Conservation (phyloP, 2,888 invertebrate genomes). For the Parelbella ahira region DNA sequence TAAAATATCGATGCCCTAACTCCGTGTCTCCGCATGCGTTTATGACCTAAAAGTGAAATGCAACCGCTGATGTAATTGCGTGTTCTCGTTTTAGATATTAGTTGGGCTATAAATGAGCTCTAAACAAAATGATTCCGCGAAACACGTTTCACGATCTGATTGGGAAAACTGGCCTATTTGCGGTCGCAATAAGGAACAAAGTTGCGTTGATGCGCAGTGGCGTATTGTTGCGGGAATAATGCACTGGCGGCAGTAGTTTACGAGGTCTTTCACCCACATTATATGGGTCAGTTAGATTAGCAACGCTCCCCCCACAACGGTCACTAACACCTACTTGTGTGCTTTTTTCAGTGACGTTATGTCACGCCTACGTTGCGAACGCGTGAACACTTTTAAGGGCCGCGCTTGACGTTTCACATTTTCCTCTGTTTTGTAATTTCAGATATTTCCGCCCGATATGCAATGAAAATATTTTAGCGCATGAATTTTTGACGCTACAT, state of each 20-base stretch:
- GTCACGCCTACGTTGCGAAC: slow-evolving; percentile 15
- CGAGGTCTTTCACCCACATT: slow-evolving; percentile 77
- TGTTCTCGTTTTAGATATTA: slow-evolving; percentile 57
- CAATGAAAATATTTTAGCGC: too few relatives aligned
- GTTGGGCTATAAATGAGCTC: slow-evolving; percentile 56
- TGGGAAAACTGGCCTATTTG: slow-evolving; percentile 31
- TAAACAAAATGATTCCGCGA: slow-evolving; percentile 67
- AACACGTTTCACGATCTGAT: slow-evolving; percentile 38
- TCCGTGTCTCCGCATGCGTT: slow-evolving; percentile 24
- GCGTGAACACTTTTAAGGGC: background rate
- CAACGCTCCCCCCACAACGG: slow-evolving; percentile 49
- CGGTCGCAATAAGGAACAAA: slow-evolving; percentile 51
- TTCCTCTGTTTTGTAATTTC: background rate
- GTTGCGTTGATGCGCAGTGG: slow-evolving; percentile 42
- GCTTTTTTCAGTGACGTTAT: slow-evolving; percentile 28
- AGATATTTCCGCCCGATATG: too few relatives aligned
- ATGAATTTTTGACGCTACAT: too few relatives aligned
- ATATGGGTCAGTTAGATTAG: slow-evolving; percentile 80
- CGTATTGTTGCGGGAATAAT: slow-evolving; percentile 73
- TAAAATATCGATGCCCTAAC: slow-evolving; percentile 20
- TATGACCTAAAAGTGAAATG: slow-evolving; percentile 31
- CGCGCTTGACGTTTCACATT: slow-evolving; percentile 2
- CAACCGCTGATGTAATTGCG: slow-evolving; percentile 33
- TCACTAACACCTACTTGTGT: slow-evolving; percentile 28
- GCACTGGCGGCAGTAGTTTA: slow-evolving; percentile 71